These are phyloP conservation scores for Saccopteryx bilineata DNA, from an alignment of 2,113 vertebrate species.

Conservation along the genomic window DNA sequence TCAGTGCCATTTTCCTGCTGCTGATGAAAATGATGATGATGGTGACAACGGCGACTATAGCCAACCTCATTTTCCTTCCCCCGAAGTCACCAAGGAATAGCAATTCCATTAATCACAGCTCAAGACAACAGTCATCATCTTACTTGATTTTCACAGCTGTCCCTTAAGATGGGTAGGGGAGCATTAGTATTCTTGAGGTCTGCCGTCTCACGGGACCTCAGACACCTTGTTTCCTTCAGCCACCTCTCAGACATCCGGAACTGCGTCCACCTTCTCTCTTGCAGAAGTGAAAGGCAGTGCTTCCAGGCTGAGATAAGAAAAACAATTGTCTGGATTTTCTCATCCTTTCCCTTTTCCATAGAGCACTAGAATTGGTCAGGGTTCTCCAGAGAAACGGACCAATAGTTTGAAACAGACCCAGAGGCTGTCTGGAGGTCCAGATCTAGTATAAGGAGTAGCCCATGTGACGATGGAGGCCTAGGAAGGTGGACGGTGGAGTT, in stretches of 20 bases:
- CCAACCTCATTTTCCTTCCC: neutral
- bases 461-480: neutral
- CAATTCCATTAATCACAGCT: neutral
- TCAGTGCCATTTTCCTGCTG: neutral
- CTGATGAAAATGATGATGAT: neutral
- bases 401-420: neutral
- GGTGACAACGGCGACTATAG: neutral
- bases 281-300: neutral
- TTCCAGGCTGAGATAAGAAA: neutral
- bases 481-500: neutral
- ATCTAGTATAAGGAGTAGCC: neutral
- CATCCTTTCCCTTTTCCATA: neutral
- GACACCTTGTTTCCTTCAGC: neutral
- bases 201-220: neutral
- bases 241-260: rapidly evolving
- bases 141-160: neutral
- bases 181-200: neutral
- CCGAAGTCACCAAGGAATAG: neutral
- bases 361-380: neutral
- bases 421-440: neutral
- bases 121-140: neutral
- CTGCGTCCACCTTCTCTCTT: neutral
- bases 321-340: neutral
- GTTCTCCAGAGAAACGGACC: neutral
- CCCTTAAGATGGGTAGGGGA: neutral